Evolutionary conservation across 2,888 invertebrate genomes (phyloP).

Genomic region (Drosophila neotestacea): DNA sequence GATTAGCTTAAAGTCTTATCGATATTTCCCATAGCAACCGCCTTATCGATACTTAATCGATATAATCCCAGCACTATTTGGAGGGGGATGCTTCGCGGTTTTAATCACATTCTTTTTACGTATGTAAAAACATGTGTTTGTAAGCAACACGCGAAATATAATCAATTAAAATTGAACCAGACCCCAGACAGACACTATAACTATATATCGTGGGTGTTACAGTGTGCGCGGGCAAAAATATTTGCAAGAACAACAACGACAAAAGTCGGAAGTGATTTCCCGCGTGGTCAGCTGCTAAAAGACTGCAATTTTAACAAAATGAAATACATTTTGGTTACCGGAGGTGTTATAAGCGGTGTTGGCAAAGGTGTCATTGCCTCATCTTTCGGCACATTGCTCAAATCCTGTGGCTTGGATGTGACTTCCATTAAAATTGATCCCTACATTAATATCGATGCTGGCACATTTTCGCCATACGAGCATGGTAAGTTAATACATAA

Average conservation of each 20-base stretch:
- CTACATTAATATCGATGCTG: constrained; percentile 99
- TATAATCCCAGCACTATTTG: too few relatives aligned
- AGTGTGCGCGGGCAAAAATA: constrained; percentile 18
- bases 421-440: constrained; percentile 99
- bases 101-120: background rate
- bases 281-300: constrained; percentile 21
- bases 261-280: constrained; percentile 13
- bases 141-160: constrained; percentile 2
- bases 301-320: constrained; percentile 85
- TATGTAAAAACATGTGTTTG: constrained; percentile 19
- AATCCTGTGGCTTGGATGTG: constrained; percentile 97
- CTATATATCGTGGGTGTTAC: constrained; percentile 5
- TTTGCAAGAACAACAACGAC: background rate
- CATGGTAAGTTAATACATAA: constrained; percentile 90
- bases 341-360: constrained; percentile 99
- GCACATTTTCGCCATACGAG: constrained; percentile 99
- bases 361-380: constrained; percentile 98
- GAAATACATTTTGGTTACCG: constrained; percentile 99
- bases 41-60: too few relatives aligned
- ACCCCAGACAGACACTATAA: background rate
- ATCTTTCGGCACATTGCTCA: constrained; percentile 97
- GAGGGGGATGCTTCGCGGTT: too few relatives aligned
- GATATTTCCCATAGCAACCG: too few relatives aligned
- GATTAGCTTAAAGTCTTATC: too few relatives aligned
- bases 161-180: constrained; percentile 1